phyloP scores from a whole-genome alignment of 2,113 vertebrate genomes.

The Galbula dea region DNA sequence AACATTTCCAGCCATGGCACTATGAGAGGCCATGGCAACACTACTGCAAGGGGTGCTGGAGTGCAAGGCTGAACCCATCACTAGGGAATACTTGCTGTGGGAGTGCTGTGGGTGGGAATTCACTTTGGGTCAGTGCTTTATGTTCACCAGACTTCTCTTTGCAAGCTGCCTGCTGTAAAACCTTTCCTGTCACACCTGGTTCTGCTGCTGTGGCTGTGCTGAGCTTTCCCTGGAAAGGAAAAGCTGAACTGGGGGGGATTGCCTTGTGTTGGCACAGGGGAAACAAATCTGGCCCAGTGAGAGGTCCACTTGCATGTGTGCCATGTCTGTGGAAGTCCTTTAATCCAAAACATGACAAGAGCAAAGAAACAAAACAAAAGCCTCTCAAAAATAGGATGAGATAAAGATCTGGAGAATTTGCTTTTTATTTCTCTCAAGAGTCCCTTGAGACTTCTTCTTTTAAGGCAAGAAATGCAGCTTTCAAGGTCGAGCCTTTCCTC shows the following conservation, averaged over 20 bases:
- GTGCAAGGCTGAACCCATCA: neutral
- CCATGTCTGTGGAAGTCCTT: neutral
- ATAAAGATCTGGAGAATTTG: constrained; percentile 55
- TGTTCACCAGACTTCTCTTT: neutral
- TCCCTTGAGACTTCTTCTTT: constrained; percentile 30
- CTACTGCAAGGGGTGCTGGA: neutral
- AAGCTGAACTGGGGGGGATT: neutral
- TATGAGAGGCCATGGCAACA: neutral
- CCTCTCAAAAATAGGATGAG: constrained; percentile 56
- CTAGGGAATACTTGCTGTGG: neutral
- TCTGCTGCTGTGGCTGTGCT: neutral
- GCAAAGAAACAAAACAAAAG: constrained; percentile 22
- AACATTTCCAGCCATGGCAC: neutral
- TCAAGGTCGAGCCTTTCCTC: neutral
- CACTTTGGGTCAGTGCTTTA: neutral
- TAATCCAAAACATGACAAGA: constrained; percentile 7
- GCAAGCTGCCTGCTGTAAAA: neutral
- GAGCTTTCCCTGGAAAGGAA: neutral
- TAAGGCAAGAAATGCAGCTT: constrained; percentile 53
- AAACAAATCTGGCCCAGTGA: neutral
- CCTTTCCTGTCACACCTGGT: neutral
- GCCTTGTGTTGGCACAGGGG: neutral
- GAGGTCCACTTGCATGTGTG: neutral
- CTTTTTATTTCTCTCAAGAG: constrained; percentile 35
- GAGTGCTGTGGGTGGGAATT: neutral